Conservation (phyloP, 1,140 invertebrate genomes). For the Drosophila bocki region DNA sequence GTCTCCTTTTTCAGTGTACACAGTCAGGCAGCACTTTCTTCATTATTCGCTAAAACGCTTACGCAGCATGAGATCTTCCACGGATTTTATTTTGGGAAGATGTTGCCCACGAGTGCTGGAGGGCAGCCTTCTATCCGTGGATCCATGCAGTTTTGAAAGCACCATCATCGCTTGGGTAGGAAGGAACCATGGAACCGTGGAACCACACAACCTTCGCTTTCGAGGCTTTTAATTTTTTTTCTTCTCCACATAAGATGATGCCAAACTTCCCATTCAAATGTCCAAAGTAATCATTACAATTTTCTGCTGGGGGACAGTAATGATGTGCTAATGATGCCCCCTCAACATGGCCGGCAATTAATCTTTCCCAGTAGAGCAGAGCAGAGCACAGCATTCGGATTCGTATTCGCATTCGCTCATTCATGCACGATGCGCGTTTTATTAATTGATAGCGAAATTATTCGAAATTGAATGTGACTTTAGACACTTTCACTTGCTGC, state of each 20-base stretch:
- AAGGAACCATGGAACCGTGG: constrained; percentile 28
- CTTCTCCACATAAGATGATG: constrained; percentile 6
- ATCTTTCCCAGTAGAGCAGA: constrained; percentile 61
- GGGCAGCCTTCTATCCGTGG: constrained; percentile 38
- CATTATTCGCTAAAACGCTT: constrained; percentile 59
- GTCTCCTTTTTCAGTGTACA: constrained; percentile 9
- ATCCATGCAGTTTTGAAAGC: constrained; percentile 43
- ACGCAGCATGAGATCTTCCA: constrained; percentile 74
- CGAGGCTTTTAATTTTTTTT: background rate
- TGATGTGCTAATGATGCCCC: constrained; percentile 77
- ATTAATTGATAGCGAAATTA: constrained; percentile 81
- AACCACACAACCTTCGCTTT: constrained; percentile 44
- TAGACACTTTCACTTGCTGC: constrained; percentile 70
- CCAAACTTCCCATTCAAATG: constrained; percentile 48
- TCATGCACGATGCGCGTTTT: constrained; percentile 58
- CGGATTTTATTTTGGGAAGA: constrained; percentile 46
- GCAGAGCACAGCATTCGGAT: constrained; percentile 31
- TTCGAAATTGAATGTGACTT: constrained; percentile 74
- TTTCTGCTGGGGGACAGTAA: constrained; percentile 56
- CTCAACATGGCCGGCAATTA: constrained; percentile 58
- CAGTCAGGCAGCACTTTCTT: constrained; percentile 66
- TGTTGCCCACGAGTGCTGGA: constrained; percentile 32
- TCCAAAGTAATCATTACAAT: constrained; percentile 44
- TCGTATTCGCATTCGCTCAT: constrained; percentile 45
- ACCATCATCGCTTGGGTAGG: constrained; percentile 19